Conservation (phyloP, 2,113 vertebrate species). For the Rhinogobius similis region DNA sequence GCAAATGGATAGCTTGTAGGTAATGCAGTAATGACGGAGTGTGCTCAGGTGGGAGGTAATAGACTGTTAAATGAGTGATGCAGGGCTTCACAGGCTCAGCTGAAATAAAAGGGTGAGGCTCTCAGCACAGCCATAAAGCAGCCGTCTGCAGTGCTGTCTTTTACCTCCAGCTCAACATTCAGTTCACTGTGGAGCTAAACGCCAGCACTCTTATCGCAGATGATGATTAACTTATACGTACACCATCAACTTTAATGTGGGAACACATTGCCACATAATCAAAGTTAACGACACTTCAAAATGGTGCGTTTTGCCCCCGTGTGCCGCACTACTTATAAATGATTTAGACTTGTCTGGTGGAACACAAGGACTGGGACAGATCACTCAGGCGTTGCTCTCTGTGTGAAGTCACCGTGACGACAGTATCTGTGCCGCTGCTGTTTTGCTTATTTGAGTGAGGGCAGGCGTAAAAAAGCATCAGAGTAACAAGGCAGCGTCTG, state of each 20-base stretch:
- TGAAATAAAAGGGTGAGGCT: conserved; percentile 27
- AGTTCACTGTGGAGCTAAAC: conserved; percentile 42
- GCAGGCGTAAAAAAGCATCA: conserved; percentile 33
- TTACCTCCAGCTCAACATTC: conserved; percentile 35
- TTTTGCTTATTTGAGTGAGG: conserved; percentile 43
- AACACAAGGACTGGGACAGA: conserved; percentile 34
- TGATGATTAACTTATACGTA: conserved; percentile 66
- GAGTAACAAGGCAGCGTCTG: conserved; percentile 25
- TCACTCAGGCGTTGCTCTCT: conserved; percentile 24
- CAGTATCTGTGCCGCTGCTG: conserved; percentile 31
- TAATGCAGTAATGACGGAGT: conserved; percentile 65
- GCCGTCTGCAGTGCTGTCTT: conserved; percentile 12
- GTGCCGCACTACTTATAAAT: conserved; percentile 39
- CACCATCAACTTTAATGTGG: conserved; percentile 67
- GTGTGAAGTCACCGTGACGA: conserved; percentile 29
- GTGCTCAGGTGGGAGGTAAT: conserved; percentile 69
- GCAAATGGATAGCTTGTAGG: conserved; percentile 61
- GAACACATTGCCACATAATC: conserved; percentile 58
- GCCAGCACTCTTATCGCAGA: conserved; percentile 62
- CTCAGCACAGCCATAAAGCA: neutral
- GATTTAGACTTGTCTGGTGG: conserved; percentile 26
- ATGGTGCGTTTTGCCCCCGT: conserved; percentile 25
- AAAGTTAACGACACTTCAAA: conserved; percentile 54
- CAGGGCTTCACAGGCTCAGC: conserved; percentile 47
- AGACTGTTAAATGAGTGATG: conserved; percentile 66